Conservation (phyloP, 2,113 vertebrate genomes). For the Natator depressus region DNA sequence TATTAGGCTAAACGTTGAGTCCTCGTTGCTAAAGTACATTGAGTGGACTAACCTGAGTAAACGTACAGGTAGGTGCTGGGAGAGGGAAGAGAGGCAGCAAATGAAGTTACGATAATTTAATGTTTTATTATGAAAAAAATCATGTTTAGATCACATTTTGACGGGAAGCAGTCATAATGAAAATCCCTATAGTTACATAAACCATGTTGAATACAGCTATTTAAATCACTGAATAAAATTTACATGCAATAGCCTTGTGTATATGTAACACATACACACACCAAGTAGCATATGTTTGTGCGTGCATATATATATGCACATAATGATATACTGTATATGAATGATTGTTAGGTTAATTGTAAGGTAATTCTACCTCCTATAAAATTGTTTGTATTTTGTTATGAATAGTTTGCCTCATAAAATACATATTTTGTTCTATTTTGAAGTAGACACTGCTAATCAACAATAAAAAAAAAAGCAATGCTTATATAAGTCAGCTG, state of each 20-base stretch:
- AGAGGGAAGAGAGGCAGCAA: background rate
- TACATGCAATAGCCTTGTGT: conserved; percentile 64
- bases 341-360: conserved; percentile 60
- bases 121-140: background rate
- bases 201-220: conserved; percentile 74
- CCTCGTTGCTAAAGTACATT: background rate
- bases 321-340: conserved; percentile 69
- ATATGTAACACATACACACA: conserved; percentile 67
- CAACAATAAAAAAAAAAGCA: conserved; percentile 75
- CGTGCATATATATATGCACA: conserved; percentile 63
- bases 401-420: conserved; percentile 76
- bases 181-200: conserved; percentile 59
- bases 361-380: conserved; percentile 79
- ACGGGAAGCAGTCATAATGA: conserved; percentile 8
- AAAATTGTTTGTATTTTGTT: conserved; percentile 79
- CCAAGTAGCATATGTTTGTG: conserved; percentile 70
- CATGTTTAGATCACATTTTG: background rate
- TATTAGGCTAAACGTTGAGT: background rate
- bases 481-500: conserved; percentile 40
- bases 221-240: conserved; percentile 68
- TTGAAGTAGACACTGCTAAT: conserved; percentile 76
- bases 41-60: background rate
- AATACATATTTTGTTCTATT: conserved; percentile 75
- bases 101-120: background rate
- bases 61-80: background rate